These are phyloP conservation scores for Autographa pulchrina DNA, from an alignment of 2,888 invertebrate species.

Conservation along the genomic window DNA sequence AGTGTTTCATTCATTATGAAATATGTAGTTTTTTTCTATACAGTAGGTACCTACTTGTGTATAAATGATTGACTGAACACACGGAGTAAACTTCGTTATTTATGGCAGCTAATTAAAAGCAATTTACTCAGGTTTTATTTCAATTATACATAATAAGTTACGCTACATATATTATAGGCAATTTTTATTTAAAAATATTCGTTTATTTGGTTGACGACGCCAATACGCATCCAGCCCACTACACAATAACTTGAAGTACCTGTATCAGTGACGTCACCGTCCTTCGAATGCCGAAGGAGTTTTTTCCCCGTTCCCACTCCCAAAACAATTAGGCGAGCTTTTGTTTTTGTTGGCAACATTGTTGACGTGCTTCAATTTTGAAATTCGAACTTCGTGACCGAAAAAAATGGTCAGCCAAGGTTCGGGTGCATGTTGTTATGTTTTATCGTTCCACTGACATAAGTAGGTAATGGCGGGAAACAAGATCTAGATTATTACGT, in stretches of 20 bases:
- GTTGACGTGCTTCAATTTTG: slow-evolving; percentile 65
- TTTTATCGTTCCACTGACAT: slow-evolving; percentile 42
- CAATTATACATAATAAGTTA: not conserved
- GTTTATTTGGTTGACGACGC: slow-evolving; percentile 39
- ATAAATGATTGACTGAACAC: slow-evolving; percentile 13
- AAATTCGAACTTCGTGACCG: slow-evolving; percentile 56
- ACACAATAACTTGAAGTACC: slow-evolving; percentile 70
- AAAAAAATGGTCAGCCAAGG: slow-evolving; percentile 51
- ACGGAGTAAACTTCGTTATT: slow-evolving; percentile 28
- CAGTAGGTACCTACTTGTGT: not conserved
- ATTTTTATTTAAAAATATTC: not conserved
- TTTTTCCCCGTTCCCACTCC: slow-evolving; percentile 74
- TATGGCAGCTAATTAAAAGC: not conserved
- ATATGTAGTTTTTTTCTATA: slow-evolving; percentile 21
- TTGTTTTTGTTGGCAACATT: slow-evolving; percentile 77
- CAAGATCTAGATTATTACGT: slow-evolving; percentile 37
- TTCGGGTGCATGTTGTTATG: slow-evolving; percentile 48
- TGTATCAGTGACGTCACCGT: slow-evolving; percentile 81
- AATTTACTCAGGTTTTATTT: slow-evolving; percentile 9
- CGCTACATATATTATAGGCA: not conserved
- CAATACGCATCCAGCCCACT: slow-evolving; percentile 66
- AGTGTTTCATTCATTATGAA: slow-evolving; percentile 44
- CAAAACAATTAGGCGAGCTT: slow-evolving; percentile 79
- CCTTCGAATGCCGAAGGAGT: slow-evolving; percentile 83
- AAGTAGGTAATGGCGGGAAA: slow-evolving; percentile 21